Percentiles rank a stretch among this genome's conserved stretches.
phyloP scores from a whole-genome alignment of 35 echinoderm and acorn worm genomes.

The Antedon bifida region DNA sequence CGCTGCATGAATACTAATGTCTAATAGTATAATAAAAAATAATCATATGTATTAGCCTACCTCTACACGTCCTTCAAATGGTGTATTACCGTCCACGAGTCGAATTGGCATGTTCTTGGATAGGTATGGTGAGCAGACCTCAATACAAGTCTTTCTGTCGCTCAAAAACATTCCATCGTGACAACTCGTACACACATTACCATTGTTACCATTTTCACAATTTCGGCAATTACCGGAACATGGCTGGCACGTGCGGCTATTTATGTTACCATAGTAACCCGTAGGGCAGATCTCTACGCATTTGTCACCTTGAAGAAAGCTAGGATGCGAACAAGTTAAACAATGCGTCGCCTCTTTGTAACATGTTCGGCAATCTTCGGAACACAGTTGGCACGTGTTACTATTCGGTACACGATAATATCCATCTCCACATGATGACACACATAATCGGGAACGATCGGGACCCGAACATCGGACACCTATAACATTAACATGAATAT shows the following conservation, averaged over 20 bases:
- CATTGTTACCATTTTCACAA: conserved; percentile 35
- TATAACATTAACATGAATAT: conserved; percentile 6
- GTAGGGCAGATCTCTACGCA: conserved; percentile 53
- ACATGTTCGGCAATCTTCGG: conserved; percentile 40
- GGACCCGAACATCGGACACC: conserved; percentile 82
- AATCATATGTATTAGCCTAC: too few species aligned
- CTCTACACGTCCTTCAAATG: conserved; percentile 89
- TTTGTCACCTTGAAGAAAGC: conserved; percentile 33
- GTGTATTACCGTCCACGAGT: conserved; percentile 41
- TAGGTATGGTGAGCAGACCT: conserved; percentile 19
- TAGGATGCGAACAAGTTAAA: conserved; percentile 44
- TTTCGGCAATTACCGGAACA: conserved; percentile 61
- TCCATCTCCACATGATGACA: conserved; percentile 58
- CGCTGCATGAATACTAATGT: too few species aligned
- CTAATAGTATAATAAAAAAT: too few species aligned
- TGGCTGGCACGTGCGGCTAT: conserved; percentile 30
- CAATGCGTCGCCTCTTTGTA: conserved; percentile 29
- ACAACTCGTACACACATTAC: conserved; percentile 64
- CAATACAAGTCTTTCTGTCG: conserved; percentile 12
- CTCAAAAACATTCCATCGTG: conserved; percentile 27
- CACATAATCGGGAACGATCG: conserved; percentile 64
- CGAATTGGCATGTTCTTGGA: conserved; percentile 66
- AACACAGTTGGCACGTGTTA: conserved; percentile 53
- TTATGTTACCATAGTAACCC: conserved; percentile 40
- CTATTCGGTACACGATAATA: conserved; percentile 41